A percentile compares a stretch with the other conserved stretches of the same genome.
These are phyloP conservation scores for Glaucidium brasilianum DNA, from an alignment of 2,113 vertebrate genomes.

Conservation along the genomic window DNA sequence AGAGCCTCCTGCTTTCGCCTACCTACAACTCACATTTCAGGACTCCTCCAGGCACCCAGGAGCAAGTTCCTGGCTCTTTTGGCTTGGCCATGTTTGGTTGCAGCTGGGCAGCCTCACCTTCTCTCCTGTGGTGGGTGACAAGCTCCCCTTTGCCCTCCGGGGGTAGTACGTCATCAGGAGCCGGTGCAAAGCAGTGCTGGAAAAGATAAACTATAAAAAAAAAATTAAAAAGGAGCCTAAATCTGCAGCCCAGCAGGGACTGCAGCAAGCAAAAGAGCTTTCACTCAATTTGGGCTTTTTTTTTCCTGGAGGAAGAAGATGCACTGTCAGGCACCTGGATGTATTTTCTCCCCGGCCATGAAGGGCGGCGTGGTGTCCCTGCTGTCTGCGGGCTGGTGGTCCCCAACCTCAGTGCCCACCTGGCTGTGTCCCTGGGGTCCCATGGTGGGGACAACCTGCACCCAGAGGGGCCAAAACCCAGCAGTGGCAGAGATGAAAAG, in stretches of 20 bases:
- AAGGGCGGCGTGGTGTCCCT: not conserved
- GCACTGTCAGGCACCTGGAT: not conserved
- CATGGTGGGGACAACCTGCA: accelerated
- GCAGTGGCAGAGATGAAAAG: not conserved
- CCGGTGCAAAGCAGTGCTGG: not conserved
- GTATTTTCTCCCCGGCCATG: accelerated
- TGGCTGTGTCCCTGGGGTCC: too few relatives aligned
- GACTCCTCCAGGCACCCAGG: not conserved
- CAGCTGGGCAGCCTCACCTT: not conserved
- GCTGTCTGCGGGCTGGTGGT: not conserved
- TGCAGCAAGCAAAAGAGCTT: not conserved
- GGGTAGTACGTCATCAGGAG: not conserved
- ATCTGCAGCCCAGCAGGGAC: not conserved
- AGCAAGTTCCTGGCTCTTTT: not conserved
- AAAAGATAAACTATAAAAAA: not conserved
- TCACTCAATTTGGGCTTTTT: not conserved
- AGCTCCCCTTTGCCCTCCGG: not conserved
- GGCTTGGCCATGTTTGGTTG: accelerated
- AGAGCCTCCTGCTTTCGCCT: not conserved
- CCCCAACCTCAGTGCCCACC: accelerated
- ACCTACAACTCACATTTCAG: accelerated
- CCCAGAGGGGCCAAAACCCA: accelerated
- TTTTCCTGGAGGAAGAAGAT: not conserved
- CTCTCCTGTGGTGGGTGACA: accelerated
- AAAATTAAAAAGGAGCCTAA: not conserved